Conservation (phyloP, 2,113 vertebrate species). For the Ramphastos sulfuratus region DNA sequence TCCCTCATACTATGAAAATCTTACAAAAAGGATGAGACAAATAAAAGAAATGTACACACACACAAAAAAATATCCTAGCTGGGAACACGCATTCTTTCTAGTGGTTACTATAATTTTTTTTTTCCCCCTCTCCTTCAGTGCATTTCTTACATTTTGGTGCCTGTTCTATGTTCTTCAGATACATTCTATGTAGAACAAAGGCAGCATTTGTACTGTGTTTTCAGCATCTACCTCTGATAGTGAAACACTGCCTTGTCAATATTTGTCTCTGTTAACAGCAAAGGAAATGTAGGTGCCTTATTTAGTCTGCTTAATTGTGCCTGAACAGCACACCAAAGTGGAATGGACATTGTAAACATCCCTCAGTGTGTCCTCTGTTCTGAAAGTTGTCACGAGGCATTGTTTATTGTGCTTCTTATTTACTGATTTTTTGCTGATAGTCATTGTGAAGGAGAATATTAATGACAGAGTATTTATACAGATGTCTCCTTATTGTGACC, state of each 20-base stretch:
- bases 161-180: not conserved
- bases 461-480: slow-evolving; percentile 11
- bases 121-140: not conserved
- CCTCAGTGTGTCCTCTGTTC: not conserved
- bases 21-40: not conserved
- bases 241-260: accelerated
- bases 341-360: not conserved
- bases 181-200: not conserved
- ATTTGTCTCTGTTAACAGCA: not conserved
- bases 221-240: not conserved
- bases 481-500: not conserved
- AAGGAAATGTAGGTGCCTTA: not conserved
- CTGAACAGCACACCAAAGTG: not conserved
- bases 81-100: not conserved
- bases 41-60: not conserved
- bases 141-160: not conserved
- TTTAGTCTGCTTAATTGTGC: not conserved
- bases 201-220: not conserved
- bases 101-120: not conserved
- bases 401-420: not conserved
- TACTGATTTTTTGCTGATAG: not conserved
- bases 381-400: not conserved
- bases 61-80: not conserved
- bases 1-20: not conserved
- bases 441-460: slow-evolving; percentile 1